phyloP scores from a whole-genome alignment of 2,797 vertebrate genomes.

The Gorsachius magnificus region DNA sequence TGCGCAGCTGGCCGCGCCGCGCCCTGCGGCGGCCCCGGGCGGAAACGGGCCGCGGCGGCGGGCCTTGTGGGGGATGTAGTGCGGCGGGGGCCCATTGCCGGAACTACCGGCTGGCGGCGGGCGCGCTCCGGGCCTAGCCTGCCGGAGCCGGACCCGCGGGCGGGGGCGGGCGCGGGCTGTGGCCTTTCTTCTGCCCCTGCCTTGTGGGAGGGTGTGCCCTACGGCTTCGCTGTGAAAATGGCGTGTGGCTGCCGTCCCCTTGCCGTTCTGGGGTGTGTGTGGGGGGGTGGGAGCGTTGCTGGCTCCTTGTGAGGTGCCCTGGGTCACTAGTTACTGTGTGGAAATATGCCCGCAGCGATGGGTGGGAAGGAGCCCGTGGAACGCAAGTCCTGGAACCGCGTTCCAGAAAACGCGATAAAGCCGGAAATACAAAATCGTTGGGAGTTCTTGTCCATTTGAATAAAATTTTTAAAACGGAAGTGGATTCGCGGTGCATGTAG shows the following conservation, averaged over 20 bases:
- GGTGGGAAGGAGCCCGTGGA: background rate
- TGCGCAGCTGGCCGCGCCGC: background rate
- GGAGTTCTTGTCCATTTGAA: rapidly evolving
- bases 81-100: background rate
- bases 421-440: background rate
- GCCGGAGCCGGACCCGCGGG: background rate
- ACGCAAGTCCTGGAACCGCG: background rate
- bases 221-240: background rate
- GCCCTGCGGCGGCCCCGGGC: background rate
- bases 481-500: rapidly evolving
- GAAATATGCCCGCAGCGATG: background rate
- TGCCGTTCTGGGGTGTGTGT: background rate
- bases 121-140: background rate
- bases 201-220: background rate
- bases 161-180: background rate
- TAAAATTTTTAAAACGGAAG: background rate
- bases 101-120: background rate
- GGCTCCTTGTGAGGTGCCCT: rapidly evolving
- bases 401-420: background rate
- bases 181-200: background rate
- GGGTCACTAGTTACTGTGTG: background rate
- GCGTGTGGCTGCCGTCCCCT: background rate
- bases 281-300: background rate
- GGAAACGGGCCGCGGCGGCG: background rate
- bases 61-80: background rate